These are phyloP conservation scores for Tipula lateralis DNA, from an alignment of 2,888 invertebrate species.

Conservation along the genomic window DNA sequence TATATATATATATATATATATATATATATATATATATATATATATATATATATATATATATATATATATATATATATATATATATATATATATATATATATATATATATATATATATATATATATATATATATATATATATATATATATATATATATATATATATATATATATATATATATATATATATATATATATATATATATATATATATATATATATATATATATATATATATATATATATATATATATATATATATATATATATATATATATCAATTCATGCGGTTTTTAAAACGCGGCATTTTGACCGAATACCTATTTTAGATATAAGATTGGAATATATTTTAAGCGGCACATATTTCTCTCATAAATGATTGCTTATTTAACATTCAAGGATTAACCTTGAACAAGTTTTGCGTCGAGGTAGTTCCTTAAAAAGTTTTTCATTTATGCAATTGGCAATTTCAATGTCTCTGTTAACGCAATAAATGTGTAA, in stretches of 20 bases:
- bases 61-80: conserved; percentile 14
- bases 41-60: conserved; percentile 13
- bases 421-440: too few species aligned
- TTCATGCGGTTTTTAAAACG: too few species aligned
- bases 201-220: conserved; percentile 5
- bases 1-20: conserved; percentile 24
- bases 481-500: too few species aligned
- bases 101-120: conserved; percentile 19
- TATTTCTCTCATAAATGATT: too few species aligned
- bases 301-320: too few species aligned
- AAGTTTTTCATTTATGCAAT: too few species aligned
- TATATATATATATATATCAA: neutral
- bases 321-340: too few species aligned
- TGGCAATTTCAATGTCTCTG: too few species aligned
- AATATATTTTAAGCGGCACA: too few species aligned
- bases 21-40: conserved; percentile 6
- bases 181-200: neutral
- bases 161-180: conserved; percentile 14
- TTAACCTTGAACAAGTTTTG: too few species aligned
- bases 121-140: neutral
- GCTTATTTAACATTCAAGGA: too few species aligned
- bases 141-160: conserved; percentile 14
- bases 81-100: conserved; percentile 24
- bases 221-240: conserved; percentile 5
- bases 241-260: neutral